These are phyloP conservation scores for Tinamus guttatus DNA, from an alignment of 2,113 vertebrate species.

Conservation along the genomic window DNA sequence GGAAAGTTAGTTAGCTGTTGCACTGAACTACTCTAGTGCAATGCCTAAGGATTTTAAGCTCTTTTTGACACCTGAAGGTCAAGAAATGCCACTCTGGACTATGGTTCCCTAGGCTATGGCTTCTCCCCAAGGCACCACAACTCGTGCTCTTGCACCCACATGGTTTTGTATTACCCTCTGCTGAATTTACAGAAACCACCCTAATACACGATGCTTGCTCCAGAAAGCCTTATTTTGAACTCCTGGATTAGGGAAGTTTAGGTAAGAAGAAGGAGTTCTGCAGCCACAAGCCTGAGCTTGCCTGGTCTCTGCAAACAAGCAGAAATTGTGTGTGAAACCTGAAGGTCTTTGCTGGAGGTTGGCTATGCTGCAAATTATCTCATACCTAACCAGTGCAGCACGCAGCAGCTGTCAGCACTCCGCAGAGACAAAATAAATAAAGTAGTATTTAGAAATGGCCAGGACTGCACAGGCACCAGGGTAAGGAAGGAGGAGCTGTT, in stretches of 20 bases:
- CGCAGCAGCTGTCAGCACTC: background rate
- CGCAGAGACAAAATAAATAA: background rate
- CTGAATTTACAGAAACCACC: constrained; percentile 60
- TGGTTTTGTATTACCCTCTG: constrained; percentile 43
- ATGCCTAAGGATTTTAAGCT: constrained; percentile 40
- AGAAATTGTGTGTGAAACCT: background rate
- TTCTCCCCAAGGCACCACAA: constrained; percentile 16
- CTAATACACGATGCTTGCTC: background rate
- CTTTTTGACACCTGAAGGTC: constrained; percentile 20
- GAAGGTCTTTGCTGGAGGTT: background rate
- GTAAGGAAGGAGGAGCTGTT: background rate
- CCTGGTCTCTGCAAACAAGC: background rate
- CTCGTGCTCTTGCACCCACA: background rate
- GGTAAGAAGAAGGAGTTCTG: background rate
- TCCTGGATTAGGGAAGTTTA: background rate
- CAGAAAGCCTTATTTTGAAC: constrained; percentile 56
- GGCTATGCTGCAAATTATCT: background rate
- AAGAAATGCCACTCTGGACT: background rate
- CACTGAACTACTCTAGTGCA: constrained; percentile 20
- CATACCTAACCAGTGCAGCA: background rate
- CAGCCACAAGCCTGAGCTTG: background rate
- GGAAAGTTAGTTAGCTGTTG: background rate
- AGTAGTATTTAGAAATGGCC: background rate
- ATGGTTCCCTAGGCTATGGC: background rate
- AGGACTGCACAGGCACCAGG: background rate